phyloP scores from a whole-genome alignment of 2,888 invertebrate species.

The Bruchidius siliquastri region DNA sequence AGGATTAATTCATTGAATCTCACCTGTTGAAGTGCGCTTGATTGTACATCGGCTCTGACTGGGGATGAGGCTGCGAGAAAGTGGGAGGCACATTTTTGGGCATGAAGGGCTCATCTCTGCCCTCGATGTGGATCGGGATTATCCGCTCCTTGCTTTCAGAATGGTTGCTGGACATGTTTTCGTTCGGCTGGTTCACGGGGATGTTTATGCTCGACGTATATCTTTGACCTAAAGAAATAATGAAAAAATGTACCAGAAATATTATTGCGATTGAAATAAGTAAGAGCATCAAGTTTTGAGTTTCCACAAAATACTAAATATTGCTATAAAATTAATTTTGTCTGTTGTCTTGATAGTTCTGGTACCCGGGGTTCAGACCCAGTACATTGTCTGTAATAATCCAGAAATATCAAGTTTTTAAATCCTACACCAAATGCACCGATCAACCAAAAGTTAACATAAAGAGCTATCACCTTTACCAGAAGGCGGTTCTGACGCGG shows the following conservation, averaged over 20 bases:
- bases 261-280: too few species aligned
- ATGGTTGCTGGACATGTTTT: slow-evolving; percentile 24
- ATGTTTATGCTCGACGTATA: slow-evolving; percentile 34
- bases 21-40: neutral
- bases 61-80: slow-evolving; percentile 23
- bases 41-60: slow-evolving; percentile 1
- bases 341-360: too few species aligned
- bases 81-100: slow-evolving; percentile 51
- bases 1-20: too few species aligned
- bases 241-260: slow-evolving; percentile 13
- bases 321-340: too few species aligned
- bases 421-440: too few species aligned
- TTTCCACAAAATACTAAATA: too few species aligned
- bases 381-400: too few species aligned
- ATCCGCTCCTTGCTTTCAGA: slow-evolving; percentile 63
- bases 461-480: slow-evolving; percentile 45
- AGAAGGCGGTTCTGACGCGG: slow-evolving; percentile 79
- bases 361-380: too few species aligned
- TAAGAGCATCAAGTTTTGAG: too few species aligned
- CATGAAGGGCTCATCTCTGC: slow-evolving; percentile 73
- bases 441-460: too few species aligned
- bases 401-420: too few species aligned
- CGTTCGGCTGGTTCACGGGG: slow-evolving; percentile 28
- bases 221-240: slow-evolving; percentile 20
- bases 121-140: slow-evolving; percentile 86